Evolutionary conservation across 2,113 vertebrate species (phyloP).

Genomic region (Naja naja): DNA sequence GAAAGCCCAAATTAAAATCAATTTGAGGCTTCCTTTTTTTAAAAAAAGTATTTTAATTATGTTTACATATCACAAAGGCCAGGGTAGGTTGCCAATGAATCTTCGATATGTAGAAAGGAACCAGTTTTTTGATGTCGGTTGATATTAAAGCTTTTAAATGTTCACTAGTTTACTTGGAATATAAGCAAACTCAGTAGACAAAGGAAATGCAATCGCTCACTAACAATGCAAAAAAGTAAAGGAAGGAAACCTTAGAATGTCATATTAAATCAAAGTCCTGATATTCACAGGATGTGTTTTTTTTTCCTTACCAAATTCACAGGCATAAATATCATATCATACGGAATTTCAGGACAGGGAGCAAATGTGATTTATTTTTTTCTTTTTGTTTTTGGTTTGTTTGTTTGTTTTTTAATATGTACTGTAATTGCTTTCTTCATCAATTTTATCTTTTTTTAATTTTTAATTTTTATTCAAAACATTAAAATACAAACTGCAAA

Average conservation of each 20-base stretch:
- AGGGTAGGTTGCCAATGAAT: neutral
- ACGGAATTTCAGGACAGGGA: neutral
- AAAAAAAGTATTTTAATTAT: slow-evolving; percentile 32
- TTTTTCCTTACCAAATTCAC: neutral
- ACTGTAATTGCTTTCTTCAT: neutral
- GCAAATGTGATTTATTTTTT: neutral
- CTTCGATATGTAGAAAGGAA: too few species aligned
- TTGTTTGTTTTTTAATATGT: neutral
- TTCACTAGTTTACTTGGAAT: neutral
- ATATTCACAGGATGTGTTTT: neutral
- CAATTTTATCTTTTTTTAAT: neutral
- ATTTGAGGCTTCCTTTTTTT: slow-evolving; percentile 16
- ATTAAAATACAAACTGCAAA: neutral
- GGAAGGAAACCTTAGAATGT: neutral
- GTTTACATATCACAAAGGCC: neutral
- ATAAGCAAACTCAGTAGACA: neutral
- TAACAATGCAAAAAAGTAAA: neutral
- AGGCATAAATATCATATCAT: neutral
- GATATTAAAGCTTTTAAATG: neutral
- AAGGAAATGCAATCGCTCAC: neutral
- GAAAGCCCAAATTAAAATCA: slow-evolving; percentile 8
- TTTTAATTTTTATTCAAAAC: neutral
- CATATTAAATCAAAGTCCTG: neutral
- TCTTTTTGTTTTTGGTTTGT: neutral
- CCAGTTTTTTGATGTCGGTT: neutral